Base-by-base conservation (phyloP, 1,140 invertebrate species). In the Trigoniulus corallinus region DNA sequence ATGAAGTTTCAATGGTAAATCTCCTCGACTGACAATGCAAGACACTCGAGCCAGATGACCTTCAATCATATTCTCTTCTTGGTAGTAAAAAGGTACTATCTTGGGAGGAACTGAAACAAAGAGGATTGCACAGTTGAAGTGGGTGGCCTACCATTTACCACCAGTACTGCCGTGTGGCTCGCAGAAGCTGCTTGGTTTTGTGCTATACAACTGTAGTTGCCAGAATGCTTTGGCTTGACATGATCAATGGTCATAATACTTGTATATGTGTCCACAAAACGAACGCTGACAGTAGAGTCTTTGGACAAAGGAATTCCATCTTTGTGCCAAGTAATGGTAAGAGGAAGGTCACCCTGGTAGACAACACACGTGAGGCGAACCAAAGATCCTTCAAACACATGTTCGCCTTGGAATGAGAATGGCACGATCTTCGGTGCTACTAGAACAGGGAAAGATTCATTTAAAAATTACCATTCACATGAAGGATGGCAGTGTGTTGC, bases 21-120 rank as follows among this genome's bases (percentile, higher is more conserved):
- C 21, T 34, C 82, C 82, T 60, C 79, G 77, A 65, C 80, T 81
- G 57, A 88, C 82, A 57, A 82, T 81, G 71, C 85, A 89, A 57
- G 86, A 80, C 61, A 84, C 78, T 59, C 82, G 76, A 46, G 84
- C 84, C 63, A 83, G 76, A 74, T 85, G 82, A 63, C 82, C 83
- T 73, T 86, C 82, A 62, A 77, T 76, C 60, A 86, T 76, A 61
- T 79, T 79, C 65, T 82, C 77, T 2, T 18, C 37, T 3, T 43
- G 40, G 47, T 52, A 53, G 39, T 25, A 34, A 26, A 52, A 39
- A 2, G 50, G 52, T 0, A 50, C 54, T 40, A 57, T 21, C 24
- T 52, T 53, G 20, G 56, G 56, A 1, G 56, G 54, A n/a, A 56
- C 56, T 56, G 53, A n/a, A 52, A 50, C 20, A 37, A 51, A 43